These are phyloP conservation scores for Microcebus ravelobensis DNA, from an alignment of 2,113 vertebrate genomes.

Conservation along the genomic window DNA sequence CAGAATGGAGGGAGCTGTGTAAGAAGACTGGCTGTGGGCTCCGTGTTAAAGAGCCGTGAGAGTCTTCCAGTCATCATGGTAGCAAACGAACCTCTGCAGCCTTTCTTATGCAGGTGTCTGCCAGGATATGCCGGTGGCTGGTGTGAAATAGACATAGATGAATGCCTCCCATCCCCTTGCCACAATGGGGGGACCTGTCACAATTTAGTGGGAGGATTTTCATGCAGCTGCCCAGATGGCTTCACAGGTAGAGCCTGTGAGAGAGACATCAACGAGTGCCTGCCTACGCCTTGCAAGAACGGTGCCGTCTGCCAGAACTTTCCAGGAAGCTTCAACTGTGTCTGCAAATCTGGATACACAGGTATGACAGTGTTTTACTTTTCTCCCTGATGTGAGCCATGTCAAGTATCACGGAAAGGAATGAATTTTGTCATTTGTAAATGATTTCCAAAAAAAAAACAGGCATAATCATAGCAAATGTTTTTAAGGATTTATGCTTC, in stretches of 20 bases:
- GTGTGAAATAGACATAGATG: slow-evolving; percentile 93
- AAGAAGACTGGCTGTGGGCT: slow-evolving; percentile 89
- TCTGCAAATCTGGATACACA: slow-evolving; percentile 96
- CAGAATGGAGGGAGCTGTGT: slow-evolving; percentile 96
- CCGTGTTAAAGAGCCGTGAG: slow-evolving; percentile 86
- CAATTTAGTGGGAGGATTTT: slow-evolving; percentile 96
- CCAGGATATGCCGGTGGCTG: slow-evolving; percentile 92
- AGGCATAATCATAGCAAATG: neutral
- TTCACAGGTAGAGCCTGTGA: slow-evolving; percentile 98
- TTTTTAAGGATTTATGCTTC: neutral
- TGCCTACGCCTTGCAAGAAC: slow-evolving; percentile 95
- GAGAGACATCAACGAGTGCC: slow-evolving; percentile 96
- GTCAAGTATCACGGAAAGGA: neutral
- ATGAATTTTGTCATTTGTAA: neutral
- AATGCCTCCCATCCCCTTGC: slow-evolving; percentile 95
- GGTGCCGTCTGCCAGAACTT: slow-evolving; percentile 96
- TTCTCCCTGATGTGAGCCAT: neutral
- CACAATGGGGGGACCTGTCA: slow-evolving; percentile 97
- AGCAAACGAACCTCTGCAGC: slow-evolving; percentile 91
- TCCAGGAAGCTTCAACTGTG: slow-evolving; percentile 95
- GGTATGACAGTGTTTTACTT: slow-evolving; percentile 82
- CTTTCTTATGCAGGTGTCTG: slow-evolving; percentile 94
- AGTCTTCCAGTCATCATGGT: slow-evolving; percentile 93
- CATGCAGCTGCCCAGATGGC: slow-evolving; percentile 94
- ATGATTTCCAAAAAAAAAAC: neutral